Evolutionary conservation across 2,888 invertebrate species (phyloP).

Genomic region (Archaeoteleia sp.): DNA sequence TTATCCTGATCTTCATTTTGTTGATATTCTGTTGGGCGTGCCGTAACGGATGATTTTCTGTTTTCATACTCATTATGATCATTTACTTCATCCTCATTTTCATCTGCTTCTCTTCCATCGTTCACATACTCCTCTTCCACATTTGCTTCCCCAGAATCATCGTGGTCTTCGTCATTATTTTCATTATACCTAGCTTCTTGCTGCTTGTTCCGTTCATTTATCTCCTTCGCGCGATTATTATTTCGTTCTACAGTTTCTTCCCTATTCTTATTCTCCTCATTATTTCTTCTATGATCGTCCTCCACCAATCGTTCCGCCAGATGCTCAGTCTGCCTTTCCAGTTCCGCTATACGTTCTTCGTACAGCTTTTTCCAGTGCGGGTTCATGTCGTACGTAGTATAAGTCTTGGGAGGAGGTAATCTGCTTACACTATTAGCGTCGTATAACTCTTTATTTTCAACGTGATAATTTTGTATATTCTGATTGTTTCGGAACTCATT

Average conservation of each 20-base stretch:
- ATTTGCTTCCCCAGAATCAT: not conserved
- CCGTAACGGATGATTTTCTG: not conserved
- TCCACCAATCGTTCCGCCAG: slow-evolving; percentile 54
- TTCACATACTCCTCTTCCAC: not conserved
- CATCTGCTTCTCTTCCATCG: slow-evolving; percentile 3
- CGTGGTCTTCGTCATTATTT: slow-evolving; percentile 3
- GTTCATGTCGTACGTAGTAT: slow-evolving; percentile 49
- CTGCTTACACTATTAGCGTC: slow-evolving; percentile 56
- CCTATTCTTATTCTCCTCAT: slow-evolving; percentile 32
- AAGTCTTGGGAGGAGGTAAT: slow-evolving; percentile 35
- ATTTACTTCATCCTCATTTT: slow-evolving; percentile 7
- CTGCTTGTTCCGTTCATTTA: not conserved
- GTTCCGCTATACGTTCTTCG: slow-evolving; percentile 51
- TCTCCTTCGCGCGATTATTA: not conserved
- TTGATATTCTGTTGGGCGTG: slow-evolving; percentile 4
- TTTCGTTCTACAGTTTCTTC: too few relatives aligned
- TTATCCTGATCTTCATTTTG: not conserved
- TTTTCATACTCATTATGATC: slow-evolving; percentile 1
- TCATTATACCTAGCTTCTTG: not conserved
- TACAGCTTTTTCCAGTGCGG: slow-evolving; percentile 61
- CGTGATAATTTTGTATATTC: slow-evolving; percentile 56
- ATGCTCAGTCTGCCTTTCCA: slow-evolving; percentile 59
- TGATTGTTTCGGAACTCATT: slow-evolving; percentile 56
- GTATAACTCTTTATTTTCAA: slow-evolving; percentile 59
- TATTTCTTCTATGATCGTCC: slow-evolving; percentile 54